A percentile compares a stretch with the other conserved stretches of the same genome.
phyloP scores from a whole-genome alignment of 1,140 invertebrate species.

The Hypothenemus hampei region DNA sequence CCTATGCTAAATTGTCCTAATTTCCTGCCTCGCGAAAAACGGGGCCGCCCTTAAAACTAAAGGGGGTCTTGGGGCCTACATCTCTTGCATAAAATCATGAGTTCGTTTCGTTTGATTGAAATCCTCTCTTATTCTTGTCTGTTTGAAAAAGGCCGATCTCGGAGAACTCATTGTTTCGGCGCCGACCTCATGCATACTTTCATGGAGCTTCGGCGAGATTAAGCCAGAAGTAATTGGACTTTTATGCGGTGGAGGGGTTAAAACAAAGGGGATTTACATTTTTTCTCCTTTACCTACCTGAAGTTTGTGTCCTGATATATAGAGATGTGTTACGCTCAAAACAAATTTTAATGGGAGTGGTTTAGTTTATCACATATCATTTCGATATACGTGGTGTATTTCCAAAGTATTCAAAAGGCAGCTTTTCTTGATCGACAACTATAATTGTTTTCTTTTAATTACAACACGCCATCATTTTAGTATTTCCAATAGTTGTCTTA shows the following conservation, averaged over 20 bases:
- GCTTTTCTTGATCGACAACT: too few relatives aligned
- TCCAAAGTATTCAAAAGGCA: too few relatives aligned
- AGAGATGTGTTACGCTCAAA: neutral
- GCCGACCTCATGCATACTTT: conserved; percentile 42
- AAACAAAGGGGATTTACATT: conserved; percentile 22
- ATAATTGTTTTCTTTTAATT: too few relatives aligned
- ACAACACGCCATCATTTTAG: too few relatives aligned
- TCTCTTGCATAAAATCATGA: conserved; percentile 46
- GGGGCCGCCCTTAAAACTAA: too few relatives aligned
- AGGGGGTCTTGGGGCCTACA: too few relatives aligned
- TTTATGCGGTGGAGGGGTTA: conserved; percentile 17
- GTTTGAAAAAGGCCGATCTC: conserved; percentile 44
- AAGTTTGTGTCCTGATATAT: conserved; percentile 1
- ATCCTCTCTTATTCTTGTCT: conserved; percentile 46
- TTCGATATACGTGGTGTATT: too few relatives aligned
- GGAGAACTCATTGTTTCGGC: conserved; percentile 40
- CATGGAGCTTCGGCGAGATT: conserved; percentile 33
- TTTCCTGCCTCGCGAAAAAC: too few relatives aligned
- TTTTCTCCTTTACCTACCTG: conserved; percentile 12
- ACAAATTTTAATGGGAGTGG: too few relatives aligned
- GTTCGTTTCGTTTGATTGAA: conserved; percentile 47
- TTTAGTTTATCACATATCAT: too few relatives aligned
- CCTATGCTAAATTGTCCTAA: too few relatives aligned
- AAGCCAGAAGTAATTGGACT: conserved; percentile 22
- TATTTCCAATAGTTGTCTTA: too few relatives aligned